phyloP scores from a whole-genome alignment of 37 sponge, comb jelly and placozoan species.

The Dysidea cf. avara region DNA sequence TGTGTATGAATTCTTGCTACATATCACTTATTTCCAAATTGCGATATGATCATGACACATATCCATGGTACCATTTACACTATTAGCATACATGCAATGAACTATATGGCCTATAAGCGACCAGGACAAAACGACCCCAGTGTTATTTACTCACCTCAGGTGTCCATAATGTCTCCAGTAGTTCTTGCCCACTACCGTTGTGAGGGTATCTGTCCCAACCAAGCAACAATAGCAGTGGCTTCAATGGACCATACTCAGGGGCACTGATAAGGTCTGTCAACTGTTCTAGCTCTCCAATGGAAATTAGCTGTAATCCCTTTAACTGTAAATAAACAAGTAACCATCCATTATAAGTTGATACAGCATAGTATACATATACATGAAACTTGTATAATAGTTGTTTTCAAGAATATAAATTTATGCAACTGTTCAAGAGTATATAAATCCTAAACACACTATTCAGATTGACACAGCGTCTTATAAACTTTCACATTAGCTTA shows the following conservation, averaged over 20 bases:
- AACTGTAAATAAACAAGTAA: slow-evolving; percentile 35
- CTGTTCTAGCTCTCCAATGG: slow-evolving; percentile 50
- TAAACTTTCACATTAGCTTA: no score
- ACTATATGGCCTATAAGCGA: no score
- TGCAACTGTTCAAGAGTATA: no score
- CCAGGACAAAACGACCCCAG: no score
- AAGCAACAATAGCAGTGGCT: slow-evolving; percentile 77
- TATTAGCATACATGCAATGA: no score
- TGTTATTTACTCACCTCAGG: slow-evolving; percentile 13
- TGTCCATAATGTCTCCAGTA: slow-evolving; percentile 83
- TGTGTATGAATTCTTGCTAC: neutral
- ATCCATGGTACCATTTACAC: no score
- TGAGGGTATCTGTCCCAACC: slow-evolving; percentile 82
- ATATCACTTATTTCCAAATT: neutral
- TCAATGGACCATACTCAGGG: slow-evolving; percentile 57
- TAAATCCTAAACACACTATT: no score
- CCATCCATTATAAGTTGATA: no score
- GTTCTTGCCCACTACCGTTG: slow-evolving; percentile 56
- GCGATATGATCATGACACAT: neutral
- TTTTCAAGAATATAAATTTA: no score
- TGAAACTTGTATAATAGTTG: no score
- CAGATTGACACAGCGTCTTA: no score
- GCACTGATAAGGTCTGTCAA: slow-evolving; percentile 51
- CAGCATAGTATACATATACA: no score
- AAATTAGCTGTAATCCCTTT: slow-evolving; percentile 57